Evolutionary conservation across 1,140 invertebrate genomes (phyloP), one percentile per base, ranked within the genome.

Genomic region (Dendroctonus ponderosae): DNA sequence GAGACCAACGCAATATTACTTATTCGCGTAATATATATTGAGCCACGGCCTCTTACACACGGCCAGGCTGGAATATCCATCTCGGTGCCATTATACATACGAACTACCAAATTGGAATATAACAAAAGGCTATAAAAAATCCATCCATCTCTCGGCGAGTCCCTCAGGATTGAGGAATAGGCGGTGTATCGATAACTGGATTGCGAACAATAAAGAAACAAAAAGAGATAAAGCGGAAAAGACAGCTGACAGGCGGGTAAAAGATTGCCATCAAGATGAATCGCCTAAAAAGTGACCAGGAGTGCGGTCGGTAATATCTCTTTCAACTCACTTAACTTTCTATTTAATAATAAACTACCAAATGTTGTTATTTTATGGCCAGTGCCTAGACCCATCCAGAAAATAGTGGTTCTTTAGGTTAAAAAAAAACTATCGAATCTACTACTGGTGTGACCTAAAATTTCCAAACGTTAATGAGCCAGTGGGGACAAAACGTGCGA

Each of bases 131-230:
- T 69, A 74, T 74, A 77, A 77, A 77, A 77, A 77, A 77, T 73
- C 76, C 76, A 77, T 77, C 76, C 76, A 76, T 77, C 76, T 77
- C 70, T 39, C 26, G 52, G 46, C 12, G 63, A 70, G 66, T 74
- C 73, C 73, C 73, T 52, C 48, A 70, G 72, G 73, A 74, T 70
- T 68, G 56, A 46, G 43, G 62, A 64, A 66, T 48, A 50, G 54
- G 49, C 72, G 67, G 60, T 62, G 69, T 75, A 76, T 77, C 75
- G 75, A 76, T 78, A 77, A 78, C 75, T 74, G 74, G 72, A 77
- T 77, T 76, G 75, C 63, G 75, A 73, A 78, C 75, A 77, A 76
- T 71, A 71, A 71, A 71, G 70, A 71, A 71, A 71, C 70, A 68
- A 68, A 65, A 72, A 70, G 71, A 75, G 75, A 76, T 76, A 74